Base-by-base conservation (phyloP, 2,888 invertebrate genomes). In the Achlya flavicornis region DNA sequence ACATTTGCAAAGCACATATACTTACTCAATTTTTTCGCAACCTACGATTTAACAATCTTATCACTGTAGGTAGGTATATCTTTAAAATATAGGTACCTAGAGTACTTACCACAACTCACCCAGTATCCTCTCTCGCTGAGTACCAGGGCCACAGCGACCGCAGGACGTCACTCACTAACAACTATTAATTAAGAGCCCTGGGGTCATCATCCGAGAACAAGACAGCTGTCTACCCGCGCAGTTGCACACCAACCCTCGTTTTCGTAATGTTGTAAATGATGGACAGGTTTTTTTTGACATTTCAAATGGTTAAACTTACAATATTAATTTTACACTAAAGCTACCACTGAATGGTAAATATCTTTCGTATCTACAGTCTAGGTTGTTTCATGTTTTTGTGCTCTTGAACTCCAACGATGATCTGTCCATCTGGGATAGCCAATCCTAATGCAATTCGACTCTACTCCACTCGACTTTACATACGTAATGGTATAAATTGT, bases 151-250 rank as follows among this genome's bases (percentile, higher is more conserved):
- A 66, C 74, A 74, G 69, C 59, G 75, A 70, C 76, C 72, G 72
- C 64, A 74, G 72, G 75, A 72, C 72, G 80, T 81, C 80, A 77
- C 74, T 74, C 71, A 78, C 78, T 71, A 82, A 73, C 80, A 86
- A 89, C 89, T 90, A 91, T 92, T 91, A 91, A 90, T 91, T 91
- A 91, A 83, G 86, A 82, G 85, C 87, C 88, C 73, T 80, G 82
- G 85, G 53, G 88, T 86, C 88, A 89, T 89, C 87, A 87, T 87
- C 85, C 76, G 71, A 76, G 71, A 77, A 78, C 83, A 85, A 89
- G 90, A 90, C 89, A 89, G 90, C 90, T 87, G 90, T 88, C 90
- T 79, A 75, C 80, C 76, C 79, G 73, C 75, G 19, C 33, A 53
- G 35, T 69, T 71, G 77, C 72, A 76, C 71, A 64, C 70, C 69